Base-by-base conservation (phyloP, 2,113 vertebrate genomes). In the Passer montanus region DNA sequence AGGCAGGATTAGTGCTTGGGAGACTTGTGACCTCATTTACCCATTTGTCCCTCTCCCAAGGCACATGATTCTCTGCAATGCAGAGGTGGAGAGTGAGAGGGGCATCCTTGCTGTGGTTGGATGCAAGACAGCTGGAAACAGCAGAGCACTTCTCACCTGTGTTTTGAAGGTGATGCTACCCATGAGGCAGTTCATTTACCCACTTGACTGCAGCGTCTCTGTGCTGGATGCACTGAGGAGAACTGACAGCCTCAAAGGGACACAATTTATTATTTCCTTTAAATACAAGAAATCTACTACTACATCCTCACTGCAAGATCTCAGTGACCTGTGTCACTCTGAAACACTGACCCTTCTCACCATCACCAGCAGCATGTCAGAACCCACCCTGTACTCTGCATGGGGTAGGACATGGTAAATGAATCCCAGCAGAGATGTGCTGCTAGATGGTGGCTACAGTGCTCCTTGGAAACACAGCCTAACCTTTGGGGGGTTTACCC, bases 331-430 rank as follows among this genome's bases (percentile, higher is more conserved):
- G 35, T 31, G 33, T 20, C 7, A 15, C 43, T 79, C 52, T 66
- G 50, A 69, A 84, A 49, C 26, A 7, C 14, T 55, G 52, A 22
- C 44, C 21, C 46, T 84, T 80, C 44, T 76, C 76, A 43, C 33
- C 12, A 5, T 67, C 8, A 2, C 23, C 59, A 84, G 37, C 55
- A 77, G 68, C 15, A n/a, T 0, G 0, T 46, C 47, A 43, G 11
- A 76, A 24, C 31, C 33, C 10, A 0, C 15, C n/a, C 0, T 63
- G 43, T 28, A 9, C 17, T 44, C 44, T 35, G 33, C 13, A 15
- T 9, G 6, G 26, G 9, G 22, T 47, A 55, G 62, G 49, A 56
- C 17, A 5, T 13, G 21, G 43, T 46, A 41, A 86, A 24, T 35
- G 26, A 55, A 44, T 64, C 59, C 37, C 12, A 19, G 60, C 67